phyloP scores from a whole-genome alignment of 2,888 invertebrate species.

The Leucania comma region DNA sequence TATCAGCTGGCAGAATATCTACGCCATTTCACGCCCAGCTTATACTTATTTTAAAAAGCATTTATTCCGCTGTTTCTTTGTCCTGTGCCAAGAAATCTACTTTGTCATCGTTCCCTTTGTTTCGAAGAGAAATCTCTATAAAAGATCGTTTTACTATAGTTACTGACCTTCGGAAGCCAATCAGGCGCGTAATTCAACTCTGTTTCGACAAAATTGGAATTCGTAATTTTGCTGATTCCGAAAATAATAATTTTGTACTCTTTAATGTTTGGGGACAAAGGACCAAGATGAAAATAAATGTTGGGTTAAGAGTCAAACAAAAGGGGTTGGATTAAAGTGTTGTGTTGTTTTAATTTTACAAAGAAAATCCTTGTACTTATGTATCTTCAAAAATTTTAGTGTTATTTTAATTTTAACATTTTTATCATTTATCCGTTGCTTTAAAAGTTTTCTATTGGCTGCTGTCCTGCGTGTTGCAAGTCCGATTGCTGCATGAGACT shows the following conservation, averaged over 20 bases:
- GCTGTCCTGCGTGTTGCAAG: no score
- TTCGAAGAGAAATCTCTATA: constrained; percentile 44
- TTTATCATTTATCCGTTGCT: not conserved
- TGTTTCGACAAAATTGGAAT: constrained; percentile 48
- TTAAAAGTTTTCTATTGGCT: no score
- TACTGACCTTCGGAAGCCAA: constrained; percentile 46
- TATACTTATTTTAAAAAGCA: constrained; percentile 48
- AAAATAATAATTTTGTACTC: constrained; percentile 46
- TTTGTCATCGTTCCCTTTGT: constrained; percentile 54
- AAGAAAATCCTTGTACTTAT: not conserved
- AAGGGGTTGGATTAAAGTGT: not conserved
- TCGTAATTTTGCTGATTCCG: constrained; percentile 44
- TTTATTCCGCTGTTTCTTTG: constrained; percentile 51
- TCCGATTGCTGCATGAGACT: no score
- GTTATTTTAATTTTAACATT: not conserved
- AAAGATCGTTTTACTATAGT: constrained; percentile 41
- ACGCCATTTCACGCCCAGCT: constrained; percentile 38
- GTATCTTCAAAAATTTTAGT: not conserved
- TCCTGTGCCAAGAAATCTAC: constrained; percentile 47
- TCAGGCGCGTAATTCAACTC: constrained; percentile 48
- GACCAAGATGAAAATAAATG: constrained; percentile 1
- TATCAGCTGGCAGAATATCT: constrained; percentile 42
- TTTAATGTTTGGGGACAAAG: constrained; percentile 34
- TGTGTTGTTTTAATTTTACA: constrained; percentile 3
- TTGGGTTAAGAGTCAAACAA: constrained; percentile 12